Conservation (phyloP, 1,140 invertebrate species). For the Cherax destructor region DNA sequence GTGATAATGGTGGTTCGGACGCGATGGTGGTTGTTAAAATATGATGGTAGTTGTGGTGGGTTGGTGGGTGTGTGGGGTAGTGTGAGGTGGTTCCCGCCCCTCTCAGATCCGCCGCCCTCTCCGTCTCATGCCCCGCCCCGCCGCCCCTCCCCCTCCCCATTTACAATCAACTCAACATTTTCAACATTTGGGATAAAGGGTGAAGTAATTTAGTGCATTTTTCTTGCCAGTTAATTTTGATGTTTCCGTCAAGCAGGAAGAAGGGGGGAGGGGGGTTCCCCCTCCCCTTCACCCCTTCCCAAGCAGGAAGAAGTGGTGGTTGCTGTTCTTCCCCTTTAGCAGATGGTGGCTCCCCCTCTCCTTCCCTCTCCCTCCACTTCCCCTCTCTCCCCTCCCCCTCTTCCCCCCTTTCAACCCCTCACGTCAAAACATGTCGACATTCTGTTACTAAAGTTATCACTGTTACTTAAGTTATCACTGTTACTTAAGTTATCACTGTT, state of each 20-base stretch:
- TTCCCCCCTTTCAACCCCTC: neutral
- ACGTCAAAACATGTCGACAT: neutral
- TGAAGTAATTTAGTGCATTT: constrained; percentile 2
- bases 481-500: neutral
- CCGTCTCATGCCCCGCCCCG: neutral
- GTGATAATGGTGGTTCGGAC: neutral
- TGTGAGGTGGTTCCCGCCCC: neutral
- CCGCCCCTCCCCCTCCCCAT: neutral
- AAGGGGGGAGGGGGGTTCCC: neutral
- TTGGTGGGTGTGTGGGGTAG: neutral
- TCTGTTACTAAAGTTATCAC: neutral
- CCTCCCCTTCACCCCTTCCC: too few species aligned
- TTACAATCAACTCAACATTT: neutral
- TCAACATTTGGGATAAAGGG: constrained; percentile 7
- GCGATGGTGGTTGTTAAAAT: neutral
- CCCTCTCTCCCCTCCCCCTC: neutral
- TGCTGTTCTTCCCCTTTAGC: too few species aligned
- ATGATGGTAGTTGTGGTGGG: neutral
- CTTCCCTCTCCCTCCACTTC: neutral
- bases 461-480: neutral
- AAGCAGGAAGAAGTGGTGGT: too few species aligned
- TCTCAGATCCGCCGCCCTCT: neutral
- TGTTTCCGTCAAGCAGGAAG: neutral
- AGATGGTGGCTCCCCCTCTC: neutral
- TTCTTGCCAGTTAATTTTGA: neutral